Conservation (phyloP, 2,113 vertebrate species). For the Gymnobelideus leadbeateri region DNA sequence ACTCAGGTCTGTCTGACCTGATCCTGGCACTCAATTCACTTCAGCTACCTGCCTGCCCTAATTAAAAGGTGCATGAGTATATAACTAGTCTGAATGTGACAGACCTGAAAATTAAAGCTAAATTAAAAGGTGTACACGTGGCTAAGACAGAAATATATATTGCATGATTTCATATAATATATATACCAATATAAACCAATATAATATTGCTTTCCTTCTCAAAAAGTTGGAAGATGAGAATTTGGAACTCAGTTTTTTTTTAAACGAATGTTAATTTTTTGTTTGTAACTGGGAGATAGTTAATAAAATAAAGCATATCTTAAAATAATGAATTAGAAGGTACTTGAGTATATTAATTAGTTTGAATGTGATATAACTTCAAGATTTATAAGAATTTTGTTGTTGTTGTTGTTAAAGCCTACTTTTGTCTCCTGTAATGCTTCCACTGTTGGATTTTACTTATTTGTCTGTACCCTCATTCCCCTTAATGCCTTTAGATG, state of each 20-base stretch:
- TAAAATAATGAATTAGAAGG: not conserved
- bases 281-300: too few relatives aligned
- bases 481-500: not conserved
- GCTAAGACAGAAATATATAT: not conserved
- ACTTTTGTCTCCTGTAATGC: not conserved
- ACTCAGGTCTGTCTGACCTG: not conserved
- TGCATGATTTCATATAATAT: not conserved
- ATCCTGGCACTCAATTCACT: too few relatives aligned
- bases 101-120: not conserved
- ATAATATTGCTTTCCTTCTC: not conserved
- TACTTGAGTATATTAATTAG: not conserved
- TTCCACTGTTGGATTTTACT: not conserved
- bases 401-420: not conserved
- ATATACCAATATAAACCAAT: too few relatives aligned
- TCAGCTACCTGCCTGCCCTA: not conserved
- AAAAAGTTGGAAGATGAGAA: not conserved
- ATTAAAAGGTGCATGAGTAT: not conserved
- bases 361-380: not conserved
- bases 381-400: not conserved
- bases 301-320: too few relatives aligned
- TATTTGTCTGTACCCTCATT: not conserved
- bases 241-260: not conserved
- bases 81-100: not conserved
- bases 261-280: too few relatives aligned
- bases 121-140: conserved; percentile 22